Conservation (phyloP, 2,888 invertebrate species). For the Xestobium rufovillosum region DNA sequence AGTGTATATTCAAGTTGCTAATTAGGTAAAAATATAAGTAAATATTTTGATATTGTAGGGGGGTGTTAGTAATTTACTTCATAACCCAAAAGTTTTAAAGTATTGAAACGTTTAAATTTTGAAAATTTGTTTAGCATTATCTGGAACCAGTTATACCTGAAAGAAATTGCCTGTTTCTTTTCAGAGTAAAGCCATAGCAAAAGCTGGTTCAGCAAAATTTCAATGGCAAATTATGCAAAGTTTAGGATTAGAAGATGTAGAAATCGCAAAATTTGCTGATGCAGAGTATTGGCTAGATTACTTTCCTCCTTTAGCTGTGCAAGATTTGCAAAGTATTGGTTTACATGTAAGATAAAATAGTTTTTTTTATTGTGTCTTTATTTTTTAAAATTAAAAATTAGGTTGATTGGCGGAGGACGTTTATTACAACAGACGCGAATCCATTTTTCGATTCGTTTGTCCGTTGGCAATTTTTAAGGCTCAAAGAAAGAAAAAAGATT, state of each 20-base stretch:
- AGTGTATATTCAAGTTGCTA: too few species aligned
- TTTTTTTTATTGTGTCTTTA: constrained; percentile 13
- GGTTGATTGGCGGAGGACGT: constrained; percentile 97
- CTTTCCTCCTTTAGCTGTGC: constrained; percentile 85
- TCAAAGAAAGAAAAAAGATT: constrained; percentile 81
- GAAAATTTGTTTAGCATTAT: too few species aligned
- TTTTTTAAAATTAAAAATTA: constrained; percentile 36
- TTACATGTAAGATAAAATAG: constrained; percentile 62
- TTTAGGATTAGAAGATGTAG: constrained; percentile 81
- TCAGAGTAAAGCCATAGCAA: constrained; percentile 90
- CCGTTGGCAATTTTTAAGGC: constrained; percentile 87
- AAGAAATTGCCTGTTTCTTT: constrained; percentile 23
- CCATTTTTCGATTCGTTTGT: constrained; percentile 97
- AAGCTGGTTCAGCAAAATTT: constrained; percentile 80
- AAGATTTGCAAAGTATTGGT: constrained; percentile 84
- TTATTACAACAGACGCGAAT: constrained; percentile 97
- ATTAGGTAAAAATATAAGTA: too few species aligned
- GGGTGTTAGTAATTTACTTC: too few species aligned
- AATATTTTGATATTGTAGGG: too few species aligned
- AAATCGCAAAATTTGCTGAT: constrained; percentile 88
- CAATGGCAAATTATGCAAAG: constrained; percentile 99
- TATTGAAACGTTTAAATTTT: too few species aligned
- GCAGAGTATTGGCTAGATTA: constrained; percentile 91
- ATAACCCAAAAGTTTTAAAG: too few species aligned
- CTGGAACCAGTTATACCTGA: too few species aligned